A percentile compares a stretch with the other conserved stretches of the same genome.
Evolutionary conservation across 2,888 invertebrate genomes (phyloP).

Genomic region (Carterocephalus palaemon): DNA sequence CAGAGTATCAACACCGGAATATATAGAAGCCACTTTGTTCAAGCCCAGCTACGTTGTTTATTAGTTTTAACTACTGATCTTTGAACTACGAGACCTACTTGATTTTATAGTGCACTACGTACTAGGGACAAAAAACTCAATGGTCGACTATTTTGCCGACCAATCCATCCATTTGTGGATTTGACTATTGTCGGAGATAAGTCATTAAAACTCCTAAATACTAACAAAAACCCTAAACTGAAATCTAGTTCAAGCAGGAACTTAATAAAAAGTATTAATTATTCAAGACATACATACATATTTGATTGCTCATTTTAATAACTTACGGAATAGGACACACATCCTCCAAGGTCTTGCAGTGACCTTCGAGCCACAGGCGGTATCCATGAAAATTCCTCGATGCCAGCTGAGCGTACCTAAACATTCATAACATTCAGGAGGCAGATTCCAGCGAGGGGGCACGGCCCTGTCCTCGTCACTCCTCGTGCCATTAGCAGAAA

Average conservation of each 20-base stretch:
- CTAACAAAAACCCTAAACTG: no score
- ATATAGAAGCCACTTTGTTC: no score
- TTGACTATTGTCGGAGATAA: no score
- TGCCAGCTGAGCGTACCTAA: slow-evolving; percentile 35
- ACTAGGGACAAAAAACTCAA: no score
- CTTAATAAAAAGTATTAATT: slow-evolving; percentile 36
- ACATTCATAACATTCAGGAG: slow-evolving; percentile 46
- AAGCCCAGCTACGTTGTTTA: no score
- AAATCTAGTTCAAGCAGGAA: not conserved
- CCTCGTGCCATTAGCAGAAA: slow-evolving; percentile 43
- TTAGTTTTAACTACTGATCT: no score
- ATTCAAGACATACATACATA: slow-evolving; percentile 36
- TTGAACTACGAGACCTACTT: no score
- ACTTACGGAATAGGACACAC: slow-evolving; percentile 6
- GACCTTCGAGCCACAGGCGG: slow-evolving; percentile 37
- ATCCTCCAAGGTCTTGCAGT: slow-evolving; percentile 30
- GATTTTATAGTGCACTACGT: no score
- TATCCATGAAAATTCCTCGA: slow-evolving; percentile 46
- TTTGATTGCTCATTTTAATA: not conserved
- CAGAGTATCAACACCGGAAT: no score
- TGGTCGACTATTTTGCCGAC: no score
- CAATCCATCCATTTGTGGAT: no score
- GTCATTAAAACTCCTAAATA: no score
- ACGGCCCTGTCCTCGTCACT: slow-evolving; percentile 39
- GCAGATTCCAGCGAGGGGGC: slow-evolving; percentile 36